Base-by-base conservation (phyloP, 30 jellyfish, hydroid and myxozoan species). In the Cassiopea andromeda region DNA sequence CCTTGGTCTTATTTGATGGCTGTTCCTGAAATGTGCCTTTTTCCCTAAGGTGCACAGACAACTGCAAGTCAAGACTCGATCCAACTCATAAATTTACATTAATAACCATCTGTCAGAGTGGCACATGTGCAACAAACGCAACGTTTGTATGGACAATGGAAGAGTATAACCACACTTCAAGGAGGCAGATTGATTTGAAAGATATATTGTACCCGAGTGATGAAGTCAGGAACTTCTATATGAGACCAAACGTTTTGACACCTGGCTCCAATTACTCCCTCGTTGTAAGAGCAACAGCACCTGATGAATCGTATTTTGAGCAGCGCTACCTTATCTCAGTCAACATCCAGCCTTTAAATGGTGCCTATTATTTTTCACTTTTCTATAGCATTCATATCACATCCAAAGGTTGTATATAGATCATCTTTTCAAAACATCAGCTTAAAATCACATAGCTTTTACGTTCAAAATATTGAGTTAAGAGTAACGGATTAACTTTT, bases 141-240 rank as follows among this genome's bases (percentile, higher is more conserved):
- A 44, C 87, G 27, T 85, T 85, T 81, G 74, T 73, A 59, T 85
- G 93, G 93, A 74, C 93, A 46, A 10, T 85, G 75, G 61, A 17
- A n/a, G 79, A 74, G 45, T 19, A 73, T 60, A 74, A 73, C 68
- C 71, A 60, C 18, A 71, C 93, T 12, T 44, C 77, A 0, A 58
- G 64, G 16, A 19, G 27, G 14, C 44, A 12, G 17, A 17, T 85
- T 15, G 18, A 9, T 7, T 27, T 85, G 73, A 61, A 73, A 10
- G 81, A 85, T 54, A 1, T 71, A 18, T 47, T 85, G 44, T 85
- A 72, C 45, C 47, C 93, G 2, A 50, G 27, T 17, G 50, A 43
- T 44, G 76, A 15, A 44, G 27, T 44, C 17, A 73, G 59, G 16
- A 68, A 60, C 58, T 74, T 85, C 44, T 44, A 85, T n/a, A 72